Evolutionary conservation across 2,113 vertebrate species (phyloP), one percentile per base, ranked within the genome.

Genomic region (Pterocles orientalis): DNA sequence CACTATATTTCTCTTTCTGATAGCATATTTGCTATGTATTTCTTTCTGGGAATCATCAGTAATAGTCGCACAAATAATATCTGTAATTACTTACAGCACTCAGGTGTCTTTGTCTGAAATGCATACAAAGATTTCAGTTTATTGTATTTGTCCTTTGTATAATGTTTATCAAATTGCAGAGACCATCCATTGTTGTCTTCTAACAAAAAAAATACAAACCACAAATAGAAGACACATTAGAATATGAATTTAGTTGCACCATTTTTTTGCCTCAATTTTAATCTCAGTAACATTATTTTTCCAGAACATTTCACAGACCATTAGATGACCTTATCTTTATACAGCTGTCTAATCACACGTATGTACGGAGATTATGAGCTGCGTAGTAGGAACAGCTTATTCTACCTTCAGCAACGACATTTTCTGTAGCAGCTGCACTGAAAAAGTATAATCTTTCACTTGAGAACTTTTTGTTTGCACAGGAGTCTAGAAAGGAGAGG

Each of bases 101-200:
- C 84, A 3, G 97, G 94, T 70, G 98, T 98, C 94, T 97, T 98
- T 88, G 96, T 90, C 66, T 98, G 96, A 36, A 96, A 84, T 11
- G 98, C 96, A 51, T 97, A 86, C 60, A 87, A 97, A 31, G 98
- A 98, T 87, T 98, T 98, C 83, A 98, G 84, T 91, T 92, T 94
- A 72, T 96, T 90, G 84, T 98, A 98, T 57, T 69, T 96, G 71
- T 95, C 93, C 84, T 97, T 94, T 20, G 91, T 98, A 87, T 99
- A 98, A 82, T 99, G 98, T 85, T 98, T 99, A 96, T 99, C 99
- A 51, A 99, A 98, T 56, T 99, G 98, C 81, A 98, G 97, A 47
- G 99, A 98, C 99, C 99, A 99, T 86, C 99, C 99, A 36, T 98
- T 99, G 96, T 99, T 99, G 98, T 99, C 99, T 79, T 98, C 99